Base-by-base conservation (phyloP, 1,140 invertebrate genomes). In the Scaptomyza montana region DNA sequence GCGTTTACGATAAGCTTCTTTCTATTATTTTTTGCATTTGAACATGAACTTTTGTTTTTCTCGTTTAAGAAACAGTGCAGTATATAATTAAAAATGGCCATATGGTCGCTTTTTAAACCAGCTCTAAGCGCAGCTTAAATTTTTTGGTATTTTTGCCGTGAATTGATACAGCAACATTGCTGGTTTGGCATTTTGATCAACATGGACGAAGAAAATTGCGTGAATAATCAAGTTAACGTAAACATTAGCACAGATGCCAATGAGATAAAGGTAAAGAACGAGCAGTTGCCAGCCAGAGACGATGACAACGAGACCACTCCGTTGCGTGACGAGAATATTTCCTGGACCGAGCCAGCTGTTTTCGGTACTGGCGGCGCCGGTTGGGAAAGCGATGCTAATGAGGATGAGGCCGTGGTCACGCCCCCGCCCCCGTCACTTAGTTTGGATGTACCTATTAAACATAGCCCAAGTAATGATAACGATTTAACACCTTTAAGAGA, bases 341-440 rank as follows among this genome's bases (percentile, higher is more conserved):
- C 8, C 0, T 46, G 50, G 19, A 46, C 50, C 0, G 25, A 45
- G 0, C 51, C 41, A 4, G 10, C 30, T 5, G 10, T 36, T 6
- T 16, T 46, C 6, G 43, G 4, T 1, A 6, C 25, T n/a, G 2
- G 3, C 28, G 49, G 4, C 8, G 45, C 45, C 1, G 61, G 55
- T 9, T 84, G 80, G 80, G 51, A 69, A 12, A 85, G 80, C 45
- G 80, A 84, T 33, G 16, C 13, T 49, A 57, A 54, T 54, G 63
- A 54, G 3, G 36, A 62, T 28, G 16, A 59, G 13, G 5, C 16
- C 19, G 1, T n/a, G 1, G 1, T 4, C 2, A 33, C 33, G 5
- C 7, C 63, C 2, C 8, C 9, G 1, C 41, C 60, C 5, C 43
- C 64, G 2, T 13, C 13, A 0, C 12, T 50, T n/a, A 6, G n/a